phyloP scores from a whole-genome alignment of 2,888 invertebrate genomes.

The Eupithecia abbreviata region DNA sequence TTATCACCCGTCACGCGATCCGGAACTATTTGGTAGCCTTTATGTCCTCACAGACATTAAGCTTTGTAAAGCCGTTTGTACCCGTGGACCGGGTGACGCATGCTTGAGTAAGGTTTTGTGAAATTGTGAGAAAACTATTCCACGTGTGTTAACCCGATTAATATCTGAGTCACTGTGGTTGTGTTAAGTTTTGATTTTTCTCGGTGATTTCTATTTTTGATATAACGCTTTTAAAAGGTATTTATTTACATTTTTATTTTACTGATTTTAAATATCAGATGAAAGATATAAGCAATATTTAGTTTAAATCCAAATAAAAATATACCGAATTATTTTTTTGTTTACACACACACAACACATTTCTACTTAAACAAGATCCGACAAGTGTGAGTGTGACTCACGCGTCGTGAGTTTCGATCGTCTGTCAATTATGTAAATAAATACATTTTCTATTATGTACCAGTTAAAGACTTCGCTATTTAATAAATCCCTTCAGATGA shows the following conservation, averaged over 20 bases:
- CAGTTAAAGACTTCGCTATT: too few species aligned
- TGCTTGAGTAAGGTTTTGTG: slow-evolving; percentile 50
- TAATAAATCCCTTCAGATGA: too few species aligned
- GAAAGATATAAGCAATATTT: neutral
- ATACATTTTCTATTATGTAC: too few species aligned
- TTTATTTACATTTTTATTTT: neutral
- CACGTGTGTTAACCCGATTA: slow-evolving; percentile 18
- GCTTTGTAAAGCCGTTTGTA: slow-evolving; percentile 63
- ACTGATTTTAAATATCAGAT: neutral
- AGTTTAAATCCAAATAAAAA: too few species aligned
- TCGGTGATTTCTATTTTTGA: neutral
- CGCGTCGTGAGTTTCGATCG: neutral
- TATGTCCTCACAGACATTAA: slow-evolving; percentile 77
- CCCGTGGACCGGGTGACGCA: slow-evolving; percentile 58
- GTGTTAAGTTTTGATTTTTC: neutral
- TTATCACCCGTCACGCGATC: slow-evolving; percentile 46
- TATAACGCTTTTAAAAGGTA: neutral
- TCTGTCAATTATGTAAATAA: too few species aligned
- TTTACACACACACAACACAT: too few species aligned
- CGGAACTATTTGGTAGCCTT: slow-evolving; percentile 74
- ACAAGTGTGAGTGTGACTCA: too few species aligned
- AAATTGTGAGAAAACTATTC: slow-evolving; percentile 56
- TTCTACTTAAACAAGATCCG: too few species aligned
- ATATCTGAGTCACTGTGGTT: slow-evolving; percentile 3
- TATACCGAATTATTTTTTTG: too few species aligned